Percentiles rank a stretch among this genome's conserved stretches.
These are phyloP conservation scores for Patella caerulea DNA, from an alignment of 2,888 invertebrate genomes.

Conservation along the genomic window DNA sequence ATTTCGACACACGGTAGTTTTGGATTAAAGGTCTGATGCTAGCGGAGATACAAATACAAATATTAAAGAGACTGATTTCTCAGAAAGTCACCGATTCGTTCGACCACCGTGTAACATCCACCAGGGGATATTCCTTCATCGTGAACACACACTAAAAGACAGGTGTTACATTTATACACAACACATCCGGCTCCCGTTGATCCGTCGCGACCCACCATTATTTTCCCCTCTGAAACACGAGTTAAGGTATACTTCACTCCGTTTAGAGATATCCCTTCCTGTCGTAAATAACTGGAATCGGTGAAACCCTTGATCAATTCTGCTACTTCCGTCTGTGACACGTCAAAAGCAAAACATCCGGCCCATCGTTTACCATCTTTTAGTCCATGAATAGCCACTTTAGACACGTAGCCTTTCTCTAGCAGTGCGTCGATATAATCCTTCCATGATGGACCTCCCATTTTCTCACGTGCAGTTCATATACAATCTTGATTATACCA, in stretches of 20 bases:
- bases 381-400: slow-evolving; percentile 12
- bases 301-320: slow-evolving; percentile 15
- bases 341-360: slow-evolving; percentile 14
- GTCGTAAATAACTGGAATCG: slow-evolving; percentile 17
- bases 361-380: slow-evolving; percentile 22
- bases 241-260: slow-evolving; percentile 4
- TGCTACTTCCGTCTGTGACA: slow-evolving; percentile 2
- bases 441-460: slow-evolving; percentile 13
- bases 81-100: slow-evolving; percentile 18
- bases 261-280: slow-evolving; percentile 1
- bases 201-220: slow-evolving; percentile 13
- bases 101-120: slow-evolving; percentile 16
- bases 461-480: neutral
- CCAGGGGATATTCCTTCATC: slow-evolving; percentile 9
- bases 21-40: no score
- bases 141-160: slow-evolving; percentile 16
- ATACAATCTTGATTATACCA: no score
- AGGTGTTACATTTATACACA: slow-evolving; percentile 16
- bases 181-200: slow-evolving; percentile 16
- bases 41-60: no score
- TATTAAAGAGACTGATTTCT: slow-evolving; percentile 5
- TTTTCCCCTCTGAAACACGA: neutral
- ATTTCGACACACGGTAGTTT: no score
- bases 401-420: slow-evolving; percentile 15
- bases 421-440: slow-evolving; percentile 9